Evolutionary conservation across 92 coral and sea anemone genomes (phyloP), one percentile per base, ranked within the genome.

Genomic region (Micromussa lordhowensis): DNA sequence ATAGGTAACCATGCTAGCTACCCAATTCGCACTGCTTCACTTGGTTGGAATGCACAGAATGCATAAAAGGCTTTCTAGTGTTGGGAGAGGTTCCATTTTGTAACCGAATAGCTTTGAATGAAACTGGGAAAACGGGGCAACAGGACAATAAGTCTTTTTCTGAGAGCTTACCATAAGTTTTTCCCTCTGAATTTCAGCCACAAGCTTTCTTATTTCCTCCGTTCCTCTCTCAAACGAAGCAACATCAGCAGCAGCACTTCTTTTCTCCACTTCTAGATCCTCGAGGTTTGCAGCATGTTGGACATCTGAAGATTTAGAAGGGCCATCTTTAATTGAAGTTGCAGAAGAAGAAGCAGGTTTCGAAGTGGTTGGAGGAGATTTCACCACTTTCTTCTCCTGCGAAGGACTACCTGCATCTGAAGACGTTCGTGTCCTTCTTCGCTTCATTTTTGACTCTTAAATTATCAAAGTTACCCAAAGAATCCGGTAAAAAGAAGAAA

Each of bases 391-490:
- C 90, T 95, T 95, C 79, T 94, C 98, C 83, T 90, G 96, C 26
- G 94, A 94, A 55, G 98, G 91, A 89, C 84, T 91, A 69, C 94
- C 93, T 86, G 94, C 90, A 59, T 95, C 98, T 40, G 95, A 94
- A 36, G 90, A 82, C 31, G 95, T 92, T 53, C 96, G 96, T 18
- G 96, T 90, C 81, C 94, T 93, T 68, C 98, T 94, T 68, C 98
- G 91, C 58, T 95, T 95, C 98, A 95, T 95, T n/a, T 57, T 69
- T 35, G 71, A 48, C 57, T 68, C 24, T 53, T 28, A 78, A 51
- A 35, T 82, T 32, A 6, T 16, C 35, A 36, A 78, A n/a, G 5
- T 85, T 85, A n/a, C 85, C 15, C 34, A 55, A 59, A 19, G 29
- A 13, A 32, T 19, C 79, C 0, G 15, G 63, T 48, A 73, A 73